A percentile compares a stretch with the other conserved stretches of the same genome.
phyloP scores from a whole-genome alignment of 2,888 invertebrate species.

The Adineta ricciae region DNA sequence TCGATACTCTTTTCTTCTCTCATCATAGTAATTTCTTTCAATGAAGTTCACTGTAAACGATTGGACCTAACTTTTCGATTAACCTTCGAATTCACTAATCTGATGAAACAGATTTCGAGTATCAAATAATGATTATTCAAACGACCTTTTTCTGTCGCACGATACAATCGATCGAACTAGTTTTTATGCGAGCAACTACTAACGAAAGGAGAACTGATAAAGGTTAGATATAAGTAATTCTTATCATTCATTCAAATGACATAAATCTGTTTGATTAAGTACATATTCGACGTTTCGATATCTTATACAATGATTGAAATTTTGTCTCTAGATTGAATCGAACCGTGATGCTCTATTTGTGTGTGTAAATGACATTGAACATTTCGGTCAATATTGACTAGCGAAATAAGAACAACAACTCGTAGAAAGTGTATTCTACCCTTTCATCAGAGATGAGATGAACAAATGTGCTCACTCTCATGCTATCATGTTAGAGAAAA shows the following conservation, averaged over 20 bases:
- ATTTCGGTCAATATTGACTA: not conserved
- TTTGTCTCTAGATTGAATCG: too few species aligned
- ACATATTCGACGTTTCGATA: too few species aligned
- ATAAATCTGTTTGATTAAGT: too few species aligned
- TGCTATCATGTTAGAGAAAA: not conserved
- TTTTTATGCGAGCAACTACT: not conserved
- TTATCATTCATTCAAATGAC: not conserved
- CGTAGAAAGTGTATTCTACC: too few species aligned
- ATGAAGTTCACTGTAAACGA: too few species aligned
- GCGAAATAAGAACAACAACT: not conserved
- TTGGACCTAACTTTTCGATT: not conserved
- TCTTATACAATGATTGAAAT: too few species aligned
- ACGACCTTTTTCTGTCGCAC: not conserved
- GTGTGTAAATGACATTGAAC: not conserved
- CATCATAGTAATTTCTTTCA: too few species aligned
- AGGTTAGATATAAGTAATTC: not conserved
- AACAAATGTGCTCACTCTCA: not conserved
- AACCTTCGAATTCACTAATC: not conserved
- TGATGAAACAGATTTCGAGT: not conserved
- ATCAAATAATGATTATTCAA: not conserved
- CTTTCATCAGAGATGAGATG: not conserved
- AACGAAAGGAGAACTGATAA: not conserved
- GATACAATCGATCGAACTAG: not conserved
- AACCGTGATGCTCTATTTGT: not conserved
- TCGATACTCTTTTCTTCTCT: not conserved